Evolutionary conservation across 2,797 vertebrate genomes (phyloP).

Genomic region (Pseudotriccus pelzelni): DNA sequence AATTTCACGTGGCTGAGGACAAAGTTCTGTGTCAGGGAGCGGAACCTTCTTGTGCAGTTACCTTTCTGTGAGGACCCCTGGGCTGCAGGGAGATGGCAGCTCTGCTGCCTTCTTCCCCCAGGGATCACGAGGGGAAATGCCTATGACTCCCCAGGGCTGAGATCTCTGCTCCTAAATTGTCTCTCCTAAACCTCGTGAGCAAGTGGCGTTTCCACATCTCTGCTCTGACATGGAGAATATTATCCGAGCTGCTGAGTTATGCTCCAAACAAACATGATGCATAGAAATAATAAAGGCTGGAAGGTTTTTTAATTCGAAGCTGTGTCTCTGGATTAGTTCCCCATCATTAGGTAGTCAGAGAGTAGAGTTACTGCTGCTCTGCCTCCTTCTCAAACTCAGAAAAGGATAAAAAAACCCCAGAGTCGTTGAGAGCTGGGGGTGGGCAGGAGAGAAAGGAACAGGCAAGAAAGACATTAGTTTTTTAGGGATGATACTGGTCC

Average conservation of each 20-base stretch:
- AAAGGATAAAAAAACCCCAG: background rate
- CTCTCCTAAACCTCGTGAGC: background rate
- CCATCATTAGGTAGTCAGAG: background rate
- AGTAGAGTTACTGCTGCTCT: background rate
- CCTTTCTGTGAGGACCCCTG: background rate
- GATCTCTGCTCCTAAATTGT: background rate
- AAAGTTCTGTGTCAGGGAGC: background rate
- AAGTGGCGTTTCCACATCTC: background rate
- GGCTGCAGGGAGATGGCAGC: background rate
- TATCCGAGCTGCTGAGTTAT: background rate
- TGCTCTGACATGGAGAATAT: background rate
- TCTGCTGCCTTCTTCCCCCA: background rate
- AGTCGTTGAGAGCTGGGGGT: background rate
- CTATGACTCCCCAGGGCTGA: background rate
- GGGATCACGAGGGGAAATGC: background rate
- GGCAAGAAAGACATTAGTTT: background rate
- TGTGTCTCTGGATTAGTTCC: slow-evolving; percentile 22
- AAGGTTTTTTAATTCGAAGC: background rate
- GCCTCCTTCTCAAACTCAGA: background rate
- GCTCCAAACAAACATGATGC: background rate
- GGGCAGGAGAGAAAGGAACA: background rate
- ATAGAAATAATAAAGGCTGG: slow-evolving; percentile 3
- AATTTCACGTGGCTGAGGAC: background rate
- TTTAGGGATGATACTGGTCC: background rate
- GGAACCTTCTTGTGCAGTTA: background rate